These are phyloP conservation scores for Chionoecetes opilio DNA, from an alignment of 1,140 invertebrate genomes.

Conservation along the genomic window DNA sequence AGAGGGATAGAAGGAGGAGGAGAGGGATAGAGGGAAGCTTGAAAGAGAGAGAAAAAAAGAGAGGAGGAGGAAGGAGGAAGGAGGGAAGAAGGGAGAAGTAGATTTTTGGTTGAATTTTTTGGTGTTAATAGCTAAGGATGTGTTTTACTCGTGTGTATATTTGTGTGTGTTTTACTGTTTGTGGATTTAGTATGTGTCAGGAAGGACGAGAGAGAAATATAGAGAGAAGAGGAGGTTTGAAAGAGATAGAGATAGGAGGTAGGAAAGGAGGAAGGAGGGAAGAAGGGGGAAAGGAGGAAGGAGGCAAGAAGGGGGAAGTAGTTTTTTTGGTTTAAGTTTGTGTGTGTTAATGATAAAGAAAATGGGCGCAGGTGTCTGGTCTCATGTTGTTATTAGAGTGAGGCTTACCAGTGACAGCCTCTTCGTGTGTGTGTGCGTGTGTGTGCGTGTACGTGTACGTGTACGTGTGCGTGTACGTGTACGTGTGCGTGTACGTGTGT, in stretches of 20 bases:
- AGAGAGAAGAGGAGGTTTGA: too few relatives aligned
- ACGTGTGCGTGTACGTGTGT: neutral
- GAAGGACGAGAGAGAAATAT: neutral
- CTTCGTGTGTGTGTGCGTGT: too few relatives aligned
- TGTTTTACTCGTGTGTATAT: too few relatives aligned
- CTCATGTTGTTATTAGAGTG: too few relatives aligned
- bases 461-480: conserved; percentile 36
- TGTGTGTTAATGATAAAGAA: neutral
- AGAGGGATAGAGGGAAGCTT: neutral
- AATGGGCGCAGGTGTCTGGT: neutral
- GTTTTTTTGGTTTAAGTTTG: neutral
- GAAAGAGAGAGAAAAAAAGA: neutral
- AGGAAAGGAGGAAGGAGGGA: neutral
- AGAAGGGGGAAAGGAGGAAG: neutral
- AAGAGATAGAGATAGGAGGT: neutral
- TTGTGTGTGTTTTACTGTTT: too few relatives aligned
- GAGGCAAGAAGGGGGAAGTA: neutral
- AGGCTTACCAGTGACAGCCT: too few relatives aligned
- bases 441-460: conserved; percentile 36
- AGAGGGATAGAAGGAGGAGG: neutral
- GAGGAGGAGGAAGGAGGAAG: neutral
- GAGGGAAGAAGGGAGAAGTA: neutral
- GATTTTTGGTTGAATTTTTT: too few relatives aligned
- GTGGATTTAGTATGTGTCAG: too few relatives aligned
- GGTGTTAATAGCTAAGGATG: too few relatives aligned